phyloP scores from a whole-genome alignment of 2,113 vertebrate genomes.

The Pachypanchax playfairii region DNA sequence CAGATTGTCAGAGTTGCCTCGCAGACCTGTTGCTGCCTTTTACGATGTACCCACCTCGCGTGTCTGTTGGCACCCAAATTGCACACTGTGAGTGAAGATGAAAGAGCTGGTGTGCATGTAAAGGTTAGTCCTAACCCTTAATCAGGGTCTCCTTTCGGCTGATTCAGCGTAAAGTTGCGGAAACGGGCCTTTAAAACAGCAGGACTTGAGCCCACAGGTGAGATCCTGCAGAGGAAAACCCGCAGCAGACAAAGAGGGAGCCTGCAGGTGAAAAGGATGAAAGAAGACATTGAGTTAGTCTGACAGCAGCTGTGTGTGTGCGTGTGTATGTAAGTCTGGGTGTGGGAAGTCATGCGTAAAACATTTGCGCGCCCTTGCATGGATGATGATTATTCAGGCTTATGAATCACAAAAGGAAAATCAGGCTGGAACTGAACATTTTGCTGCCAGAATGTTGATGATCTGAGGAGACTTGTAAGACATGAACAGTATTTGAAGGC shows the following conservation, averaged over 20 bases:
- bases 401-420: background rate
- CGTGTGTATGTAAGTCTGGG: background rate
- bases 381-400: conserved; percentile 2
- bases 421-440: background rate
- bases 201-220: conserved; percentile 37
- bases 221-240: conserved; percentile 21
- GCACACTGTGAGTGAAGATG: conserved; percentile 60
- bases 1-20: conserved; percentile 32
- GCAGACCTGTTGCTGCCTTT: conserved; percentile 59
- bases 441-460: background rate
- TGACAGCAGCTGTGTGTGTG: conserved; percentile 53
- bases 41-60: conserved; percentile 56
- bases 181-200: conserved; percentile 58
- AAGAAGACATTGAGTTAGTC: conserved; percentile 56
- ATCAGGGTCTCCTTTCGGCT: conserved; percentile 44
- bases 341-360: conserved; percentile 61
- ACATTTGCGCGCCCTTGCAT: conserved; percentile 16
- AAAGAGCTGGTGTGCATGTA: conserved; percentile 57
- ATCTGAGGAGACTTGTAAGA: background rate
- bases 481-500: too few relatives aligned
- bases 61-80: conserved; percentile 64
- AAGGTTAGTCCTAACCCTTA: conserved; percentile 43
- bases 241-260: conserved; percentile 30
- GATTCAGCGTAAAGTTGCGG: conserved; percentile 63
- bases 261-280: conserved; percentile 59